Base-by-base conservation (phyloP, 2,888 invertebrate genomes). In the Cabera pusaria region DNA sequence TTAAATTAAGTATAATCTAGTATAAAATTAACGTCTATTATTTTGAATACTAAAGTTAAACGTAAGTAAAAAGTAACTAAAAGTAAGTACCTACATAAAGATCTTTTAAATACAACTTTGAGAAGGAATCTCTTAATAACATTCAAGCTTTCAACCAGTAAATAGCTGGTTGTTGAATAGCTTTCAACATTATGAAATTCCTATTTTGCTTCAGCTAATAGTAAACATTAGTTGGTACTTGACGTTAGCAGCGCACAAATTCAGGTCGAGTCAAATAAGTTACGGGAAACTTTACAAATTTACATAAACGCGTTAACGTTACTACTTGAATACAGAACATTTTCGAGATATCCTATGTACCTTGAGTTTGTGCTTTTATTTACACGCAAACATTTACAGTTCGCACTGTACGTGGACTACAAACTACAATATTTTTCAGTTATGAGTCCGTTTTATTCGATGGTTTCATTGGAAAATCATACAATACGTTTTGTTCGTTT, bases 281-380 rank as follows among this genome's bases (percentile, higher is more conserved):
- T 72, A 64, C 61, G 56, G 56, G 50, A 52, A 74, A 74, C 64
- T 78, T 73, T 61, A 61, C 56, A 50, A 55, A 81, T 80, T 79
- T 76, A 69, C 77, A 79, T 80, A 75, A 74, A 71, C 65, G 66
- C 65, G 72, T 70, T 72, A 65, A 57, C 51, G 56, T 57, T 59
- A 70, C 65, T 66, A 66, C 59, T 59, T 63, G 62, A 71, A 66
- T 61, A 60, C 63, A 71, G 71, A 72, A 66, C 64, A 62, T 58
- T 52, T 64, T 61, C 49, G 47, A 62, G 62, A 58, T 69, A 64
- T 48, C 39, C 36, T 27, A 44, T 44, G 66, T 59, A 51, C 50
- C 58, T 59, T 59, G 54, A 52, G 46, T 53, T 54, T 47, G 37
- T 59, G 57, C 52, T 63, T 64, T 66, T 64, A 61, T 64, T 66